These are phyloP conservation scores for Acanthurus lineatus DNA, from an alignment of 2,797 vertebrate species.

Conservation along the genomic window DNA sequence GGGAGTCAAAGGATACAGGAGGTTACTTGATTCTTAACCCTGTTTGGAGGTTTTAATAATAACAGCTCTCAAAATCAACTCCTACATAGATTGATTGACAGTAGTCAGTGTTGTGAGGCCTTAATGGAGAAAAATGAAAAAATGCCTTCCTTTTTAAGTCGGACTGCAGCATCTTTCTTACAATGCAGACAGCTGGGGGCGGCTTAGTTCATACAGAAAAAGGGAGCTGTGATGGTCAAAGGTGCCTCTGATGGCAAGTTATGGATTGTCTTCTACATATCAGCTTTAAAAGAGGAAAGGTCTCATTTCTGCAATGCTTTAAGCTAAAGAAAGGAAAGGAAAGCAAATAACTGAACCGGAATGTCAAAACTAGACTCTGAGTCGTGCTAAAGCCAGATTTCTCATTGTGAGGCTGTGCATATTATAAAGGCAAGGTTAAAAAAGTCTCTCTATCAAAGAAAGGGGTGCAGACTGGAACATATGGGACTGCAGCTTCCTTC, in stretches of 20 bases:
- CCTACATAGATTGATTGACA: neutral
- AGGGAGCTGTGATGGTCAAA: neutral
- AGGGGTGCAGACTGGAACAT: constrained; percentile 2
- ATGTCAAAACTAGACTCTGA: constrained; percentile 19
- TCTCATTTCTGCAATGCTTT: constrained; percentile 23
- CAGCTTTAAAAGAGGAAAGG: constrained; percentile 13
- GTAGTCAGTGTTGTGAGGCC: neutral
- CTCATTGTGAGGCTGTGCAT: neutral
- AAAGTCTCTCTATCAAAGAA: constrained; percentile 5
- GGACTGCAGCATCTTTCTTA: constrained; percentile 1
- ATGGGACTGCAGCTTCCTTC: constrained; percentile 2
- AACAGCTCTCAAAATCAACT: constrained; percentile 1
- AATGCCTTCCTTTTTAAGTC: neutral
- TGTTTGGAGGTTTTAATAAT: no score
- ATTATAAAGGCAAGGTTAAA: constrained; percentile 23
- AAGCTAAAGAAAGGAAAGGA: constrained; percentile 1
- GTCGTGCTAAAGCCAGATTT: constrained; percentile 18
- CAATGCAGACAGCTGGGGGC: neutral
- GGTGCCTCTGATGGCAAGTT: constrained; percentile 10
- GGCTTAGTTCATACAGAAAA: neutral
- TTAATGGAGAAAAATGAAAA: neutral
- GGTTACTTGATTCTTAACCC: neutral
- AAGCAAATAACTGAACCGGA: constrained; percentile 23
- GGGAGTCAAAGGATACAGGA: neutral
- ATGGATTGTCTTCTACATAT: constrained; percentile 23